Evolutionary conservation across 37 sponge, comb jelly and placozoan genomes (phyloP), one percentile per base, ranked within the genome.

Genomic region (Ephydatia muelleri): DNA sequence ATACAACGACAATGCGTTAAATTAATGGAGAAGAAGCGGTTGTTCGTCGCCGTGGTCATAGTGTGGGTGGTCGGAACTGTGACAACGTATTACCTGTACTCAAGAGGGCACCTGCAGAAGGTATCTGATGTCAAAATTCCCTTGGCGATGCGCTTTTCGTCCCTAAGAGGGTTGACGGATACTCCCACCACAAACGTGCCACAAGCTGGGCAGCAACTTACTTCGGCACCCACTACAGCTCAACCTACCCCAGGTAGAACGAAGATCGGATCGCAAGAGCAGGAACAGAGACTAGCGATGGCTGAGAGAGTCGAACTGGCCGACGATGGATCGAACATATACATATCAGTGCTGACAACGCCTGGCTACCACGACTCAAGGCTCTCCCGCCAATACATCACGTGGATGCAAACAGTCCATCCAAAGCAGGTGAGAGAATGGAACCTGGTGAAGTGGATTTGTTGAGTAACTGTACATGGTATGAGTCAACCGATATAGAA

Each of bases 361-460:
- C 37, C 49, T 25, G 30, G 40, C 30, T 31, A n/a, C 19, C 78
- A 77, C 78, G 40, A 40, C 26, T 38, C 72, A 21, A 4, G 72
- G 8, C 32, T 71, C 13, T 31, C 72, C 29, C 32, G 32, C 72
- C 72, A 71, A 11, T 33, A 34, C 14, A 31, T 71, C 72, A 71
- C 72, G 13, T 71, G 72, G 72, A 34, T 71, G 72, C 72, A 71
- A 33, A 71, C 72, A 23, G 30, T 71, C 1, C 30, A 71, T 71
- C 72, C 72, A 5, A 71, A 71, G 13, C 72, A 71, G 72, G 72
- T 71, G 57, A 57, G 57, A n/a, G n/a, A n/a, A n/a, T n/a, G n/a
- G n/a, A n/a, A n/a, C n/a, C n/a, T n/a, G n/a, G n/a, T n/a, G n/a
- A n/a, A n/a, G n/a, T n/a, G n/a, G n/a, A n/a, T n/a, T n/a, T n/a